A percentile compares a stretch with the other conserved stretches of the same genome.
These are phyloP conservation scores for Terebella lapidaria DNA, from an alignment of 2,888 invertebrate genomes.

Conservation along the genomic window DNA sequence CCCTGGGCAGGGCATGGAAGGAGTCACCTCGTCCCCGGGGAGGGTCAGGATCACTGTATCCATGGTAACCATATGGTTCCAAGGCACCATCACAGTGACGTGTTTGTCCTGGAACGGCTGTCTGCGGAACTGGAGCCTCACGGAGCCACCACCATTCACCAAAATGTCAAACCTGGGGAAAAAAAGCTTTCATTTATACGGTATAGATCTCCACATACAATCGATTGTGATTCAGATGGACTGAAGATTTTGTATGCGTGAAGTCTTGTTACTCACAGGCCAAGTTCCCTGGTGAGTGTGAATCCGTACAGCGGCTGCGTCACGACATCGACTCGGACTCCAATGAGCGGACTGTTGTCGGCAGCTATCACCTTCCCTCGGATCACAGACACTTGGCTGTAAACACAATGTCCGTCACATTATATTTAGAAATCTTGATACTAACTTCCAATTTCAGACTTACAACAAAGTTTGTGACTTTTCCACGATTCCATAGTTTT, in stretches of 20 bases:
- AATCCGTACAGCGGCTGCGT: constrained; percentile 92
- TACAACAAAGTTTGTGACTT: neutral
- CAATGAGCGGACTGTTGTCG: constrained; percentile 92
- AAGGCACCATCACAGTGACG: constrained; percentile 64
- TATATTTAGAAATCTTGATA: neutral
- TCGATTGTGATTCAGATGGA: no score
- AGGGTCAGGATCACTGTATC: constrained; percentile 19
- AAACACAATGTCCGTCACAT: constrained; percentile 10
- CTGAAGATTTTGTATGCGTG: no score
- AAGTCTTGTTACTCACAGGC: constrained; percentile 46
- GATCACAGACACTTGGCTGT: constrained; percentile 97
- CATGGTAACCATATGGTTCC: constrained; percentile 84
- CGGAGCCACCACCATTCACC: constrained; percentile 97
- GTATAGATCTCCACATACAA: neutral
- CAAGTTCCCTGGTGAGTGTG: constrained; percentile 60
- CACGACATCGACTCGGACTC: constrained; percentile 93
- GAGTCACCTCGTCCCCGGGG: constrained; percentile 8
- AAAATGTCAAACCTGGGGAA: constrained; percentile 88
- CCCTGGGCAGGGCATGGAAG: constrained; percentile 28
- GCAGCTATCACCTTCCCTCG: constrained; percentile 92
- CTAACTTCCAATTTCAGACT: neutral
- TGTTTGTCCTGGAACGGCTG: constrained; percentile 72
- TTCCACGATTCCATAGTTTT: neutral
- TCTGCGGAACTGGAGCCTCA: constrained; percentile 91
- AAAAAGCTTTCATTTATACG: no score